A percentile compares a stretch with the other conserved stretches of the same genome.
phyloP scores from a whole-genome alignment of 2,113 vertebrate species.

The Acanthochromis polyacanthus region DNA sequence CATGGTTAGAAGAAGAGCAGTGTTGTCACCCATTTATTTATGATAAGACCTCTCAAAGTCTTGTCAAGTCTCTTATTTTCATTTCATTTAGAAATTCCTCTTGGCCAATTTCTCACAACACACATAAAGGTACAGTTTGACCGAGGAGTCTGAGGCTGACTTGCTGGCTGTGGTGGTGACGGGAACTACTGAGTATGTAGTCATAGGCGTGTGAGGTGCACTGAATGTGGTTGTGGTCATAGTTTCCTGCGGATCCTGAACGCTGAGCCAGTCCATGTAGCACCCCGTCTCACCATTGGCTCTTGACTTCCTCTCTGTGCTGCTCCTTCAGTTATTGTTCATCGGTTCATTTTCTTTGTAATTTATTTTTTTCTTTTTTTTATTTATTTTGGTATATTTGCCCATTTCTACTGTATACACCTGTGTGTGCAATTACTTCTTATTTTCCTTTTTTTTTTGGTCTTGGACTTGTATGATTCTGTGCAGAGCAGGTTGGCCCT shows the following conservation, averaged over 20 bases:
- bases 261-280: constrained; percentile 86
- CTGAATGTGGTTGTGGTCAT: constrained; percentile 79
- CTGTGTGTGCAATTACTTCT: constrained; percentile 82
- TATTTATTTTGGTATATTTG: constrained; percentile 83
- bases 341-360: constrained; percentile 67
- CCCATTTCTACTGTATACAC: constrained; percentile 86
- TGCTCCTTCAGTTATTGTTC: constrained; percentile 69
- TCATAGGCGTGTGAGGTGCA: constrained; percentile 72
- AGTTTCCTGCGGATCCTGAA: constrained; percentile 88
- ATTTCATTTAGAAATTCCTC: constrained; percentile 26
- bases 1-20: constrained; percentile 55
- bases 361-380: constrained; percentile 71
- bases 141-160: constrained; percentile 56
- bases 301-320: constrained; percentile 58
- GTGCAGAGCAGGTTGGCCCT: constrained; percentile 39
- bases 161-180: constrained; percentile 47
- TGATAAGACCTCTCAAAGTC: constrained; percentile 18
- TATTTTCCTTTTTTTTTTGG: constrained; percentile 46
- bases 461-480: constrained; percentile 58
- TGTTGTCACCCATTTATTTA: constrained; percentile 42
- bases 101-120: constrained; percentile 28
- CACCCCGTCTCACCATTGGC: constrained; percentile 56
- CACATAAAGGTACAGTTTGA: constrained; percentile 66
- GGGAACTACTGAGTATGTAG: constrained; percentile 74
- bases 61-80: constrained; percentile 26